These are phyloP conservation scores for Cancer borealis DNA, from an alignment of 2,888 invertebrate genomes.

Conservation along the genomic window DNA sequence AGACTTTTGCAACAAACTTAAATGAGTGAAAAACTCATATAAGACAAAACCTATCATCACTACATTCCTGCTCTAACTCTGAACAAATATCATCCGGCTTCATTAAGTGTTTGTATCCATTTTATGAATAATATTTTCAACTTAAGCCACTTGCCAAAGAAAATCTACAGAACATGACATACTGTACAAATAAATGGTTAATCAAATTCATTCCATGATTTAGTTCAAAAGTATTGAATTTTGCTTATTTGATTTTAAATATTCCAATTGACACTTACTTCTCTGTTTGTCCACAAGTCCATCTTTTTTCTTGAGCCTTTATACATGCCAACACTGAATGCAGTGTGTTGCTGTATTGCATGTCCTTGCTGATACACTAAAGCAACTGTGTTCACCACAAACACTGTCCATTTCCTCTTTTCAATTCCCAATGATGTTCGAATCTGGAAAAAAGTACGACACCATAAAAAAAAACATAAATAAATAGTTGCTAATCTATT, in stretches of 20 bases:
- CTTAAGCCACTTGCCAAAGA: no score
- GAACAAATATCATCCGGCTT: no score
- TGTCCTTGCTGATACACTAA: slow-evolving; percentile 89
- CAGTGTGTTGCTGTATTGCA: slow-evolving; percentile 83
- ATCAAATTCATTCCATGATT: background rate
- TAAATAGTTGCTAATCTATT: background rate
- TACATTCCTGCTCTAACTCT: no score
- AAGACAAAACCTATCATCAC: no score
- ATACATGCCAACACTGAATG: slow-evolving; percentile 84
- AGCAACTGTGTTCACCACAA: slow-evolving; percentile 90
- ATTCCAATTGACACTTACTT: slow-evolving; percentile 73
- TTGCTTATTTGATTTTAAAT: background rate
- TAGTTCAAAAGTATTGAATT: background rate
- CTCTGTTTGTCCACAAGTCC: slow-evolving; percentile 85
- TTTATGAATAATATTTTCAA: no score
- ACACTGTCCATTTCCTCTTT: slow-evolving; percentile 88
- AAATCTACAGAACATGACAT: background rate
- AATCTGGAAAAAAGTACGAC: slow-evolving; percentile 49
- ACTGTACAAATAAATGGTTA: background rate
- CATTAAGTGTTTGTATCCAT: no score
- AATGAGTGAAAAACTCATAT: no score
- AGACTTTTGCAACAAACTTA: no score
- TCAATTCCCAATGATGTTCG: slow-evolving; percentile 81
- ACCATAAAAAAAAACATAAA: background rate
- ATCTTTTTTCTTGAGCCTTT: slow-evolving; percentile 87